A percentile compares a stretch with the other conserved stretches of the same genome.
Evolutionary conservation across 2,888 invertebrate species (phyloP).

Genomic region (Melangyna quadrimaculata): DNA sequence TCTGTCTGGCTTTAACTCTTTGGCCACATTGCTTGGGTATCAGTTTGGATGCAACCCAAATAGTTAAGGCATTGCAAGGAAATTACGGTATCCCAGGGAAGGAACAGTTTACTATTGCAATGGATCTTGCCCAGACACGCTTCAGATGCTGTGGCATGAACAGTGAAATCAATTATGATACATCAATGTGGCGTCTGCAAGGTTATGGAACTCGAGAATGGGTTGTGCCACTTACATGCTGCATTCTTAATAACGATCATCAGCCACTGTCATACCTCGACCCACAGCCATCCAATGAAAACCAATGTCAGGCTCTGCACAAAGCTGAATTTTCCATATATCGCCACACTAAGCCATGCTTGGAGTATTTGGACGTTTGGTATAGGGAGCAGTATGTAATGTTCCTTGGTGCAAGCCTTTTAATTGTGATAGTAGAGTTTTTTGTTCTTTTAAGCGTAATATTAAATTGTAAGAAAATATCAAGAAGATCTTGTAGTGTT

Average conservation of each 20-base stretch:
- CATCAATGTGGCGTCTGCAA: slow-evolving; percentile 90
- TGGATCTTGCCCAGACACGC: slow-evolving; percentile 88
- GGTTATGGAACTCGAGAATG: slow-evolving; percentile 87
- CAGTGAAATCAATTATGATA: slow-evolving; percentile 90
- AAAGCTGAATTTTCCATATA: slow-evolving; percentile 77
- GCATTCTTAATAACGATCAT: slow-evolving; percentile 83
- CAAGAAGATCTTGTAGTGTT: slow-evolving; percentile 73
- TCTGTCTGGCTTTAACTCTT: slow-evolving; percentile 86
- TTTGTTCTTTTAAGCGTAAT: slow-evolving; percentile 87
- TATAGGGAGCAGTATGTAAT: slow-evolving; percentile 88
- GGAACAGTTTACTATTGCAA: slow-evolving; percentile 87
- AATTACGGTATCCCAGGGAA: slow-evolving; percentile 89
- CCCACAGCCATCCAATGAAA: slow-evolving; percentile 87
- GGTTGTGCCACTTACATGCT: slow-evolving; percentile 87
- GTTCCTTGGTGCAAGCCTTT: slow-evolving; percentile 85
- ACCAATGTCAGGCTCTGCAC: slow-evolving; percentile 85
- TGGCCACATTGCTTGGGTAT: slow-evolving; percentile 91
- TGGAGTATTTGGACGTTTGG: slow-evolving; percentile 87
- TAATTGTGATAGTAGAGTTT: slow-evolving; percentile 88
- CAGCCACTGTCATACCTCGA: slow-evolving; percentile 86
- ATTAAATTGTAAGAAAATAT: slow-evolving; percentile 86
- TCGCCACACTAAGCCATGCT: slow-evolving; percentile 83
- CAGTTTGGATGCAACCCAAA: slow-evolving; percentile 85
- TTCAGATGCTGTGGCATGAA: slow-evolving; percentile 91
- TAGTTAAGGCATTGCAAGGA: slow-evolving; percentile 87